phyloP scores from a whole-genome alignment of 2,797 vertebrate genomes.

The Ambastaia sidthimunki region DNA sequence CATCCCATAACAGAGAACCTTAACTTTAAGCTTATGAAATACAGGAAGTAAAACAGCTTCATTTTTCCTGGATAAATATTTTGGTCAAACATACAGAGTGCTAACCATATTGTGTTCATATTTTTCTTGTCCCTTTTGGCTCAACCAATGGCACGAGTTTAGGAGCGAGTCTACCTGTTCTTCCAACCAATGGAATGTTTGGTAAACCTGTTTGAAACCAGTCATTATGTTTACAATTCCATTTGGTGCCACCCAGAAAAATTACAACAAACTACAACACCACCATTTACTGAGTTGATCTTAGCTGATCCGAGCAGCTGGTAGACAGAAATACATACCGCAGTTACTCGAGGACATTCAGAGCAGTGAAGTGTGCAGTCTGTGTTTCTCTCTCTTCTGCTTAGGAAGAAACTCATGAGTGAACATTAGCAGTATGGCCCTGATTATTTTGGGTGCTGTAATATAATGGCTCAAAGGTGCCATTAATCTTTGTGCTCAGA shows the following conservation, averaged over 20 bases:
- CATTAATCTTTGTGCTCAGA: conserved; percentile 60
- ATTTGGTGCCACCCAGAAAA: not conserved
- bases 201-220: not conserved
- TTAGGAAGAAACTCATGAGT: conserved; percentile 50
- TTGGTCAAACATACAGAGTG: too few relatives aligned
- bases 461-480: conserved; percentile 55
- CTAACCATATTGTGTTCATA: too few relatives aligned
- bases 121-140: too few relatives aligned
- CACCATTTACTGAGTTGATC: not conserved
- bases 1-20: too few relatives aligned
- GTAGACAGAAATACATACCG: not conserved
- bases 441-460: conserved; percentile 57
- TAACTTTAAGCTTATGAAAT: too few relatives aligned
- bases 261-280: not conserved
- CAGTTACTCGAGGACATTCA: conserved; percentile 13
- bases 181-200: not conserved
- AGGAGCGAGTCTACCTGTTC: too few relatives aligned
- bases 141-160: not conserved
- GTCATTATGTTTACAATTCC: not conserved
- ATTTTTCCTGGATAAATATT: too few relatives aligned
- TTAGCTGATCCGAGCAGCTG: conserved; percentile 19
- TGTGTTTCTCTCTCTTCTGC: conserved; percentile 48
- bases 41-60: too few relatives aligned
- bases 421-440: conserved; percentile 47
- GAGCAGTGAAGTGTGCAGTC: conserved; percentile 40